These are phyloP conservation scores for Scomber scombrus DNA, from an alignment of 2,113 vertebrate genomes.

Conservation along the genomic window DNA sequence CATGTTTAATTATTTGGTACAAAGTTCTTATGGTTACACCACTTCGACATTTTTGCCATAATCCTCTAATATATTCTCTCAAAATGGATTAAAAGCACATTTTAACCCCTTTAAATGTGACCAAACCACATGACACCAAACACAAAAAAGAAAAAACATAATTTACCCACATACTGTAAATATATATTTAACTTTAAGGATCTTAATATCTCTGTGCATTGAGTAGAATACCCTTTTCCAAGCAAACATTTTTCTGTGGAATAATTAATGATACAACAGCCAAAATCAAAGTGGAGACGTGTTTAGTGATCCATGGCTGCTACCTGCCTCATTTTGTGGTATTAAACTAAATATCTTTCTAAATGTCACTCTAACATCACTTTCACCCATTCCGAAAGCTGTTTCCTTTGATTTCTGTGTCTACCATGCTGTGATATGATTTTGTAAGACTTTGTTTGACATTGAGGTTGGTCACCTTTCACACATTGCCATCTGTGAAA, in stretches of 20 bases:
- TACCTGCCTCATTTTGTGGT: not conserved
- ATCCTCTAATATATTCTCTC: too few species aligned
- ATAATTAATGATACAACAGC: not conserved
- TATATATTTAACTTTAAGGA: not conserved
- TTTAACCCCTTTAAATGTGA: too few species aligned
- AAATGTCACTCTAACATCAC: slow-evolving; percentile 7
- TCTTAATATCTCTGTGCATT: not conserved
- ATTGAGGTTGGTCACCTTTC: not conserved
- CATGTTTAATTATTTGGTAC: too few species aligned
- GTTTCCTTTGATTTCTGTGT: not conserved
- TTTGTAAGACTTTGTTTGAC: not conserved
- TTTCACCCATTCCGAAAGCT: not conserved
- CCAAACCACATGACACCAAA: too few species aligned
- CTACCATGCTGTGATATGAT: not conserved
- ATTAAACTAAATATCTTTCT: slow-evolving; percentile 8
- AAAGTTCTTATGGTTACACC: too few species aligned
- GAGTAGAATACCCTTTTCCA: not conserved
- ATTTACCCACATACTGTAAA: too few species aligned
- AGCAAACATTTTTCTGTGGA: not conserved
- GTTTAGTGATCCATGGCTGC: slow-evolving; percentile 15
- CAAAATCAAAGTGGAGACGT: not conserved
- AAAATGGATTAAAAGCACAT: too few species aligned
- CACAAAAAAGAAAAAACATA: too few species aligned
- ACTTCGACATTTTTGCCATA: too few species aligned
- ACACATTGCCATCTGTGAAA: not conserved